Conservation (phyloP, 2,888 invertebrate genomes). For the Trachelus troglodyta region DNA sequence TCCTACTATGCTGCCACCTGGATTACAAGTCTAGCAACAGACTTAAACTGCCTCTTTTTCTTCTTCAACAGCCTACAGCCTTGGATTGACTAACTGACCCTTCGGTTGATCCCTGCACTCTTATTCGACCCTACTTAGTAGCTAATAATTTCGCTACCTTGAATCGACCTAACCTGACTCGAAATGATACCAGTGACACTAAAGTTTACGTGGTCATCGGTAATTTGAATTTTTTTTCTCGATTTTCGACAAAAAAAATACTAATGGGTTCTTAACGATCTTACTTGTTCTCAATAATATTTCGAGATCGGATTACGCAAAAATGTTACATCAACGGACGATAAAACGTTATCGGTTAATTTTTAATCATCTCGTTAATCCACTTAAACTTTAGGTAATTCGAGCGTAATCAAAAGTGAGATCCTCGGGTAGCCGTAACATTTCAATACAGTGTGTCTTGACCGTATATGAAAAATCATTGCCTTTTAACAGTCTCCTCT, state of each 20-base stretch:
- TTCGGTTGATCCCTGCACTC: neutral
- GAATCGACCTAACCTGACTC: neutral
- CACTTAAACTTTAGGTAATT: neutral
- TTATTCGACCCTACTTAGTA: neutral
- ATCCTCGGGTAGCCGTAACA: neutral
- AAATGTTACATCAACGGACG: neutral
- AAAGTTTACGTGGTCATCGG: neutral
- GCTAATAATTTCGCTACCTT: neutral
- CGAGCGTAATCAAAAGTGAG: neutral
- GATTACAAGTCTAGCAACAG: neutral
- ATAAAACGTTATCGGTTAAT: neutral
- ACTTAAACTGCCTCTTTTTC: conserved; percentile 1
- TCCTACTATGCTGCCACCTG: neutral
- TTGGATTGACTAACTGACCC: neutral
- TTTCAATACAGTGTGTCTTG: neutral
- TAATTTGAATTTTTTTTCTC: neutral
- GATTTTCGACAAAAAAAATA: too few relatives aligned
- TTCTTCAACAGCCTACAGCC: neutral
- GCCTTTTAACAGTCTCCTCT: neutral
- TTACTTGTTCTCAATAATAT: neutral
- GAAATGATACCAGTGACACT: neutral
- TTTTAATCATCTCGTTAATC: neutral
- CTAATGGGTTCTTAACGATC: too few relatives aligned
- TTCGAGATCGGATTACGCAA: neutral
- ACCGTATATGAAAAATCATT: neutral